These are phyloP conservation scores for Yponomeuta plumbellus DNA, from an alignment of 2,888 invertebrate genomes.

Conservation along the genomic window DNA sequence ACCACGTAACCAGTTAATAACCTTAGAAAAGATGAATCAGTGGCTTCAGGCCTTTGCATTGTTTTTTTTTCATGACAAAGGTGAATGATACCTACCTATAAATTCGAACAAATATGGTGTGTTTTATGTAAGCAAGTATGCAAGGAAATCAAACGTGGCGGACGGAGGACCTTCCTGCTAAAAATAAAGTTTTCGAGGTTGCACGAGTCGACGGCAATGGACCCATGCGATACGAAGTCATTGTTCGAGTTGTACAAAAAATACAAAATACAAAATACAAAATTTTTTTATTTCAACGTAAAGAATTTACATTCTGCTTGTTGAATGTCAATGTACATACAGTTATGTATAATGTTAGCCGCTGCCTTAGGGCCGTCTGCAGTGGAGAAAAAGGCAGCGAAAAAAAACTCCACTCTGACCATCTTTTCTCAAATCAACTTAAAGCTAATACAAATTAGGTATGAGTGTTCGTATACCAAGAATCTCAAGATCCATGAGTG, in stretches of 20 bases:
- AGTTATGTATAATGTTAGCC: too few species aligned
- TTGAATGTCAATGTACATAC: too few species aligned
- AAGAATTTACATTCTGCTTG: too few species aligned
- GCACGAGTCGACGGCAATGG: constrained; percentile 40
- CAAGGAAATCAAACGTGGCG: constrained; percentile 57
- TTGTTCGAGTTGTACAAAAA: constrained; percentile 11
- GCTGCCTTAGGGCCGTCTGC: too few species aligned
- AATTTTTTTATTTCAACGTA: too few species aligned
- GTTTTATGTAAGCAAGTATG: constrained; percentile 26
- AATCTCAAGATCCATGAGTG: too few species aligned
- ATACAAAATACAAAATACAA: too few species aligned
- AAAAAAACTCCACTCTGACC: too few species aligned
- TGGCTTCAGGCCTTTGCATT: neutral
- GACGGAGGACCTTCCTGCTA: constrained; percentile 68
- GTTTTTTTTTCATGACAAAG: neutral
- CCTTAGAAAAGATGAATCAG: neutral
- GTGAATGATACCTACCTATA: neutral
- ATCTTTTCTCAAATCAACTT: too few species aligned
- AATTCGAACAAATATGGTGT: constrained; percentile 3
- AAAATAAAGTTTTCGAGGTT: constrained; percentile 69
- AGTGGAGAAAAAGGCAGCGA: too few species aligned
- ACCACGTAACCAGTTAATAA: neutral
- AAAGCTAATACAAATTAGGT: too few species aligned
- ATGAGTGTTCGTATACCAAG: too few species aligned
- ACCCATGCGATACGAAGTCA: constrained; percentile 13